A percentile compares a stretch with the other conserved stretches of the same genome.
Conservation (phyloP, 2,888 invertebrate species). For the Eristalis pertinax region DNA sequence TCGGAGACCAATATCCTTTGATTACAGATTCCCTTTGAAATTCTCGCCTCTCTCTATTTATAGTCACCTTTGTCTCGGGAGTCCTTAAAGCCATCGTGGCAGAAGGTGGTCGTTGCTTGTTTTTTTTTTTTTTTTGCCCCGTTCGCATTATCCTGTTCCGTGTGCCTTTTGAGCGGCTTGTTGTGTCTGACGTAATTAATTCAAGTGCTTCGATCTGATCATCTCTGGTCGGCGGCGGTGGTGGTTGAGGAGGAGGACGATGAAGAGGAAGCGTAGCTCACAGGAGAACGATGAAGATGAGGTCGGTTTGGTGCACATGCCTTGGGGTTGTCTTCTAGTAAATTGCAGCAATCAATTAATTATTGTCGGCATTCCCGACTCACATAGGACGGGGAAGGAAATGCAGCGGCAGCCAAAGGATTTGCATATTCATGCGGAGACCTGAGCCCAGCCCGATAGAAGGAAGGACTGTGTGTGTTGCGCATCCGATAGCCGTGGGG, state of each 20-base stretch:
- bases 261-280: no score
- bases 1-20: conserved; percentile 65
- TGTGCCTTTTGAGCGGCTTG: conserved; percentile 25
- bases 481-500: conserved; percentile 46
- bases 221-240: neutral
- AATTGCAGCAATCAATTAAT: conserved; percentile 72
- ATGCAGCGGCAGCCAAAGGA: conserved; percentile 44
- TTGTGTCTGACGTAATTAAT: conserved; percentile 67
- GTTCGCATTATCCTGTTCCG: neutral
- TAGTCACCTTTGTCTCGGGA: neutral
- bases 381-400: conserved; percentile 10
- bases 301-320: conserved; percentile 62
- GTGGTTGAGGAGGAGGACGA: neutral
- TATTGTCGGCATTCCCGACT: conserved; percentile 58
- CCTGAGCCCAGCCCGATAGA: neutral
- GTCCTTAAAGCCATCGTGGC: neutral
- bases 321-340: conserved; percentile 67
- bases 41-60: conserved; percentile 38
- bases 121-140: conserved; percentile 19
- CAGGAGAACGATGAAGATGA: neutral
- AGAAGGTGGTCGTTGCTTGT: neutral
- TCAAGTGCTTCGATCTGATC: conserved; percentile 65
- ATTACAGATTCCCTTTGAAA: conserved; percentile 65
- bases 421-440: conserved; percentile 69
- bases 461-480: conserved; percentile 35